Evolutionary conservation across 1,140 invertebrate species (phyloP).

Genomic region (Drosophila chauvacae): DNA sequence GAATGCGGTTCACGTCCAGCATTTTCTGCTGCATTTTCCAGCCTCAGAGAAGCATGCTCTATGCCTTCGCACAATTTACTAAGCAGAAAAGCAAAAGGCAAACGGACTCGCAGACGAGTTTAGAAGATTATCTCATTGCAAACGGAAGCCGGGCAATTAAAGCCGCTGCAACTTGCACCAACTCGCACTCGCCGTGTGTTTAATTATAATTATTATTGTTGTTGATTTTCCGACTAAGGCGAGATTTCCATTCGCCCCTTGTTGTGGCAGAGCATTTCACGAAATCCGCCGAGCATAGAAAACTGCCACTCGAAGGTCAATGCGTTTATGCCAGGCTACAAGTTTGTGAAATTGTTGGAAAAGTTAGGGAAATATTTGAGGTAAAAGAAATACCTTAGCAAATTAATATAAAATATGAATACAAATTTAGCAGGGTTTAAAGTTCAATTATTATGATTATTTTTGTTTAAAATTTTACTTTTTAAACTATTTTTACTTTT

Average conservation of each 20-base stretch:
- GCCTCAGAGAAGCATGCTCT: constrained; percentile 20
- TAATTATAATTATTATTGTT: constrained; percentile 37
- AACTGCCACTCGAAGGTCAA: constrained; percentile 21
- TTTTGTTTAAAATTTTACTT: no score
- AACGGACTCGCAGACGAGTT: constrained; percentile 25
- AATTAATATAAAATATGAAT: no score
- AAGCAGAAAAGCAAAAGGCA: constrained; percentile 21
- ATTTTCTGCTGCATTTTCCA: constrained; percentile 12
- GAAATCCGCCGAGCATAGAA: constrained; percentile 14
- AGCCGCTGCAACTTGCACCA: constrained; percentile 39
- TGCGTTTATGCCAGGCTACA: not conserved
- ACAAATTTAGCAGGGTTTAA: no score
- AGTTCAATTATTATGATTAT: no score
- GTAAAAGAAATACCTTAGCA: no score
- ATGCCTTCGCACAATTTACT: constrained; percentile 57
- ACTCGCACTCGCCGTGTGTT: not conserved
- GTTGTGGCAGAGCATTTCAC: constrained; percentile 7
- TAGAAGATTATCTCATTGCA: constrained; percentile 78
- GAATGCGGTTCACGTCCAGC: not conserved
- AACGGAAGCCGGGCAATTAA: constrained; percentile 79
- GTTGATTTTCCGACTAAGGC: constrained; percentile 37
- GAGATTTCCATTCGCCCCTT: constrained; percentile 1
- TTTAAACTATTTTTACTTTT: no score
- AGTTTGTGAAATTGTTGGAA: not conserved
- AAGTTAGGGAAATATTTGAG: not conserved